These are phyloP conservation scores for Pygoscelis antarcticus DNA, from an alignment of 2,113 vertebrate genomes.

Conservation along the genomic window DNA sequence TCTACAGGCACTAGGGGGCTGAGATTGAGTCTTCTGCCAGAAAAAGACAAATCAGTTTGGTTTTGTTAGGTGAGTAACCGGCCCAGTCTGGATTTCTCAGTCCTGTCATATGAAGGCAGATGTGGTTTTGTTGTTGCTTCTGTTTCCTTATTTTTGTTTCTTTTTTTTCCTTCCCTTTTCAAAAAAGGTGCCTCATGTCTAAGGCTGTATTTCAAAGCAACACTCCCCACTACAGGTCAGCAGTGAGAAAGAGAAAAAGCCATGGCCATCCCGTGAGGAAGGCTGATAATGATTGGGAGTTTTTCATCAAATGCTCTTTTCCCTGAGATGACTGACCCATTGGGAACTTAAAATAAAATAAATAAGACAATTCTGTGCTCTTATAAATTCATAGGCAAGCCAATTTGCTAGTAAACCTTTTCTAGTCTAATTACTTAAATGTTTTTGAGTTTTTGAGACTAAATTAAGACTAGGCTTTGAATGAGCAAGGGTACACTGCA, in stretches of 20 bases:
- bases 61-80: not conserved
- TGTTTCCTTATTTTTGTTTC: not conserved
- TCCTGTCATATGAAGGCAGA: not conserved
- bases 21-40: not conserved
- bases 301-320: not conserved
- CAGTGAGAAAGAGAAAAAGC: not conserved
- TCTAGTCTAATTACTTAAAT: not conserved
- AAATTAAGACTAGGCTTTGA: not conserved
- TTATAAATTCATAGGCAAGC: not conserved
- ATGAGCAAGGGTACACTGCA: not conserved
- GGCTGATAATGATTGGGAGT: not conserved
- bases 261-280: not conserved
- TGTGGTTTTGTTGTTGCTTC: not conserved
- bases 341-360: not conserved
- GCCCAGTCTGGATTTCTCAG: not conserved
- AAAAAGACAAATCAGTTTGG: not conserved
- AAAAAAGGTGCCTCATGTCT: not conserved
- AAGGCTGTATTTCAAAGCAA: not conserved
- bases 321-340: not conserved
- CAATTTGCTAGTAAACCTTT: not conserved
- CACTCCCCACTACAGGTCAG: conserved; percentile 12
- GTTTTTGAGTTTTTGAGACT: not conserved
- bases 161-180: not conserved
- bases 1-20: not conserved
- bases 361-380: not conserved